Conservation (phyloP, 2,113 vertebrate species). For the Stigmatopora argus region DNA sequence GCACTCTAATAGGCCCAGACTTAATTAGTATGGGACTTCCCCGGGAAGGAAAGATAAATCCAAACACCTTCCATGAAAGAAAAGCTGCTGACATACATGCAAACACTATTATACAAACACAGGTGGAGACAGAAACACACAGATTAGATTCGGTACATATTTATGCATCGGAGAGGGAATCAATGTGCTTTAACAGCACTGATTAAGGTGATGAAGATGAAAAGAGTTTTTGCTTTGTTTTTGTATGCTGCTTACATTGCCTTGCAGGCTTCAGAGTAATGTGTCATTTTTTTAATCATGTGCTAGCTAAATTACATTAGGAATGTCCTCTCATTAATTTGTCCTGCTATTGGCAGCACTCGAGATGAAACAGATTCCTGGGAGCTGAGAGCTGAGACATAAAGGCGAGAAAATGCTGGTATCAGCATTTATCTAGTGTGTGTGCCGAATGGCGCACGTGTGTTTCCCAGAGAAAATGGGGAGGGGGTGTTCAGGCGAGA, state of each 20-base stretch:
- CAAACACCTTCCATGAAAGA: conserved; percentile 29
- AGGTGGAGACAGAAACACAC: conserved; percentile 13
- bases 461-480: conserved; percentile 23
- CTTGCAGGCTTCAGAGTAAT: conserved; percentile 48
- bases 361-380: conserved; percentile 72
- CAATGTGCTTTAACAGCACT: conserved; percentile 19
- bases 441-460: conserved; percentile 4
- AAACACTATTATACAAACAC: conserved; percentile 27
- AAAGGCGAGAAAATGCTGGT: conserved; percentile 38
- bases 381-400: conserved; percentile 59
- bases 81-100: conserved; percentile 38
- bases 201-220: conserved; percentile 28
- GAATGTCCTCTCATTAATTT: conserved; percentile 72
- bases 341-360: conserved; percentile 66
- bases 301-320: conserved; percentile 64
- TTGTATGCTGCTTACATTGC: conserved; percentile 33
- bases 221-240: conserved; percentile 14
- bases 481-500: conserved; percentile 12
- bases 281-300: conserved; percentile 62
- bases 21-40: conserved; percentile 60
- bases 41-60: conserved; percentile 46
- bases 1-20: conserved; percentile 49
- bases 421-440: conserved; percentile 56
- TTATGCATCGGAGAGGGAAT: background rate
- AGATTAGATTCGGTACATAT: conserved; percentile 12